Evolutionary conservation across 1,140 invertebrate species (phyloP).

Genomic region (Papilio glaucus): DNA sequence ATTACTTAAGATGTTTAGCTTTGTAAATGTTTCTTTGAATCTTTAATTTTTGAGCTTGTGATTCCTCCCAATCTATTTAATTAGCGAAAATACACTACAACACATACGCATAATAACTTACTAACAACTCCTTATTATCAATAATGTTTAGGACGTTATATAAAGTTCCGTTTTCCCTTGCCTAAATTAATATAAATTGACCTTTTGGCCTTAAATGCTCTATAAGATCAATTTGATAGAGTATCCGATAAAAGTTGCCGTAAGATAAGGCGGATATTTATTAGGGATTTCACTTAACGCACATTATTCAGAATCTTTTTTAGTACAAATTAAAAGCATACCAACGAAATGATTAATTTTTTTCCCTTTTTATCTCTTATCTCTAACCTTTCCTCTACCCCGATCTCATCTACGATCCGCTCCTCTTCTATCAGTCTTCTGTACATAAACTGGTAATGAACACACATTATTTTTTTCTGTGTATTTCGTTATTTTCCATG

Average conservation of each 20-base stretch:
- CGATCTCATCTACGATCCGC: no score
- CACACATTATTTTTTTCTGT: no score
- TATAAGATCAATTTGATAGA: constrained; percentile 49
- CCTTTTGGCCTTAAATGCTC: constrained; percentile 4
- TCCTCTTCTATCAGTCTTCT: no score
- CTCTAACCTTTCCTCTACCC: no score
- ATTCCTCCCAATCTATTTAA: no score
- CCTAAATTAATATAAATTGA: constrained; percentile 13
- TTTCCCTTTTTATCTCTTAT: neutral
- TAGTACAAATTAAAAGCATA: neutral
- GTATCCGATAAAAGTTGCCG: constrained; percentile 45
- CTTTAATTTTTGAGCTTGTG: no score
- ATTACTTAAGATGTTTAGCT: no score
- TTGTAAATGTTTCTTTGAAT: neutral
- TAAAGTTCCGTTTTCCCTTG: constrained; percentile 11
- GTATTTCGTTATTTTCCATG: no score
- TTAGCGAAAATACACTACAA: no score
- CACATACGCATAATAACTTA: no score
- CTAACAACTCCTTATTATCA: neutral
- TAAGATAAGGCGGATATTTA: constrained; percentile 20
- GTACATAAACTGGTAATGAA: no score
- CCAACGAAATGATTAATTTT: neutral
- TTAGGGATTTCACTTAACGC: neutral
- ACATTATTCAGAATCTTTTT: neutral
- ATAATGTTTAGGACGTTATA: neutral